phyloP scores from a whole-genome alignment of 2,113 vertebrate genomes.

The Sturnira hondurensis region DNA sequence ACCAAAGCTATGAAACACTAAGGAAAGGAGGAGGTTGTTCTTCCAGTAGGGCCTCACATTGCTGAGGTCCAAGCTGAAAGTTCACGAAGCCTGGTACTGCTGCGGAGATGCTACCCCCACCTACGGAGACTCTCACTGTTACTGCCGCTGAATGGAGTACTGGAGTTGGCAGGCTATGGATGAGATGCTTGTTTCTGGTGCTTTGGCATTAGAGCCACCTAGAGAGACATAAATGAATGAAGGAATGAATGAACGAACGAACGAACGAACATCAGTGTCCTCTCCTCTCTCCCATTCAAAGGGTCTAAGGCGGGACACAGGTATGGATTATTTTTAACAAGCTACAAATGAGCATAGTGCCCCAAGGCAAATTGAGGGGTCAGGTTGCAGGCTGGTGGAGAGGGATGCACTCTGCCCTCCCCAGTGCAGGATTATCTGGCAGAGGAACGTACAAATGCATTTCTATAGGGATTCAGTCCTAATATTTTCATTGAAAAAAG shows the following conservation, averaged over 20 bases:
- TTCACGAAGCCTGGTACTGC: not conserved
- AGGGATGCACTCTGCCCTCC: not conserved
- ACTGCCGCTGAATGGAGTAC: not conserved
- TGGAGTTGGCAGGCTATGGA: too few species aligned
- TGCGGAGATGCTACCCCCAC: accelerated
- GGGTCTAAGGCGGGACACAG: not conserved
- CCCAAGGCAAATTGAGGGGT: not conserved
- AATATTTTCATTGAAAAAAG: not conserved
- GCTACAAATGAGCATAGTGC: not conserved
- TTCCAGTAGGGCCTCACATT: not conserved
- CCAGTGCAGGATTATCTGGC: not conserved
- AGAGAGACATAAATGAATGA: not conserved
- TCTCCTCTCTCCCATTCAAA: not conserved
- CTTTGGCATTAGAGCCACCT: not conserved
- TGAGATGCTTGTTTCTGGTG: not conserved
- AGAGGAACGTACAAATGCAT: not conserved
- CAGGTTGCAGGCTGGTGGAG: not conserved
- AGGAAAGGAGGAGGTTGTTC: not conserved
- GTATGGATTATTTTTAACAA: not conserved
- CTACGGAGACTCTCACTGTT: too few species aligned
- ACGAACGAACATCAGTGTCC: not conserved
- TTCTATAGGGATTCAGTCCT: not conserved
- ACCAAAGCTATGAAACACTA: accelerated
- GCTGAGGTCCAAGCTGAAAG: not conserved
- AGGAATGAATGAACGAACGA: not conserved